Conservation (phyloP, 2,113 vertebrate species). For the Pterophyllum scalare region DNA sequence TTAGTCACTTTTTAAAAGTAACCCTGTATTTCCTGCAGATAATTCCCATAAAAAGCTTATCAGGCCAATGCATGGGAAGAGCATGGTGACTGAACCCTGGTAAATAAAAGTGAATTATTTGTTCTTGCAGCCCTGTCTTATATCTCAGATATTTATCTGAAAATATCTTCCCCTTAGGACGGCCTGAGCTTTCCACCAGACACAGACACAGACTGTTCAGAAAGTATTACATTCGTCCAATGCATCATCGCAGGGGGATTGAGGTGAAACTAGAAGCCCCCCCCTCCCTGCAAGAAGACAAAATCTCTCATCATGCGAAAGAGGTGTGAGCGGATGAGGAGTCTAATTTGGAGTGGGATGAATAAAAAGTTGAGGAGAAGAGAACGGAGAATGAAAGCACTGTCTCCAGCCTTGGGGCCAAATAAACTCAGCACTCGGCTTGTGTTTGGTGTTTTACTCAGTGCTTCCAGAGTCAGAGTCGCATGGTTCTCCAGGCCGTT, state of each 20-base stretch:
- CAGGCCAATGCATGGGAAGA: neutral
- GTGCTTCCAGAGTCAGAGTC: slow-evolving; percentile 38
- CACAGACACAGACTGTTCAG: slow-evolving; percentile 35
- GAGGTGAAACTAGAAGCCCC: slow-evolving; percentile 61
- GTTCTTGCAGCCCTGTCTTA: too few species aligned
- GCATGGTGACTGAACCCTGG: neutral
- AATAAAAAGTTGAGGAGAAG: slow-evolving; percentile 41
- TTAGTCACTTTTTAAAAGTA: neutral
- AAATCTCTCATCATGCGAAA: slow-evolving; percentile 39
- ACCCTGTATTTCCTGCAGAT: neutral
- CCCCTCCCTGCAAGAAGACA: slow-evolving; percentile 34
- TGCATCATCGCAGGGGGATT: slow-evolving; percentile 18
- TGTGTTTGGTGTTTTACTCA: slow-evolving; percentile 45
- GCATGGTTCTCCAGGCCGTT: slow-evolving; percentile 30
- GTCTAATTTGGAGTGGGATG: slow-evolving; percentile 51
- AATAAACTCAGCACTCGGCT: slow-evolving; percentile 40
- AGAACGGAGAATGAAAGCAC: slow-evolving; percentile 39
- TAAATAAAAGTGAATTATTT: neutral
- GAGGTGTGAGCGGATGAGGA: slow-evolving; percentile 46
- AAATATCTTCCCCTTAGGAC: neutral
- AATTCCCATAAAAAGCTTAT: slow-evolving; percentile 1
- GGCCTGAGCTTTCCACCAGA: slow-evolving; percentile 20
- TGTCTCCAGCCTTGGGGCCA: slow-evolving; percentile 34
- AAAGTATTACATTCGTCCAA: slow-evolving; percentile 24
- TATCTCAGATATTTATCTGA: neutral